phyloP scores from a whole-genome alignment of 2,113 vertebrate genomes.

The Passer montanus region DNA sequence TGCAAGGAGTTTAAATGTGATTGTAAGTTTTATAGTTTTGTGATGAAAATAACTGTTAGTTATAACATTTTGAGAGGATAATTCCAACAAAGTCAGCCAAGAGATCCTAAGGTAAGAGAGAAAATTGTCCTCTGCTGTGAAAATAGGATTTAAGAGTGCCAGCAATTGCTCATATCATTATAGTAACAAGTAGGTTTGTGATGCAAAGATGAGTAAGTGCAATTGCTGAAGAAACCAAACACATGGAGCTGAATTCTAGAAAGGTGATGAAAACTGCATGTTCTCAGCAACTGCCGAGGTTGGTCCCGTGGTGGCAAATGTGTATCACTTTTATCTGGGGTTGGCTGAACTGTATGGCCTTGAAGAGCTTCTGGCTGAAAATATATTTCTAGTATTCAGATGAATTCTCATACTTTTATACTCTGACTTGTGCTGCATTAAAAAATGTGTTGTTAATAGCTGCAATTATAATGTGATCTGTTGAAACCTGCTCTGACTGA shows the following conservation, averaged over 20 bases:
- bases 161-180: not conserved
- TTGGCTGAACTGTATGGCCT: not conserved
- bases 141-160: not conserved
- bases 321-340: not conserved
- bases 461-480: not conserved
- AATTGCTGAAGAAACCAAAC: not conserved
- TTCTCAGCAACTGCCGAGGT: not conserved
- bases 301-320: not conserved
- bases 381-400: not conserved
- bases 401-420: not conserved
- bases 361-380: not conserved
- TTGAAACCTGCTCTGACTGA: slow-evolving; percentile 1
- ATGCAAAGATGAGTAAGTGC: not conserved
- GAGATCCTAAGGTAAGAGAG: not conserved
- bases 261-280: not conserved
- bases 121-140: not conserved
- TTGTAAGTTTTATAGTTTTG: not conserved
- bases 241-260: not conserved
- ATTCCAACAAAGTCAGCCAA: not conserved
- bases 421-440: not conserved
- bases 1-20: not conserved
- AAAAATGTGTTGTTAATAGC: slow-evolving; percentile 34
- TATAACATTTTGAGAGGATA: not conserved
- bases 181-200: not conserved
- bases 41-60: not conserved